phyloP scores from a whole-genome alignment of 2,888 invertebrate species.

The Drosophila affinis region DNA sequence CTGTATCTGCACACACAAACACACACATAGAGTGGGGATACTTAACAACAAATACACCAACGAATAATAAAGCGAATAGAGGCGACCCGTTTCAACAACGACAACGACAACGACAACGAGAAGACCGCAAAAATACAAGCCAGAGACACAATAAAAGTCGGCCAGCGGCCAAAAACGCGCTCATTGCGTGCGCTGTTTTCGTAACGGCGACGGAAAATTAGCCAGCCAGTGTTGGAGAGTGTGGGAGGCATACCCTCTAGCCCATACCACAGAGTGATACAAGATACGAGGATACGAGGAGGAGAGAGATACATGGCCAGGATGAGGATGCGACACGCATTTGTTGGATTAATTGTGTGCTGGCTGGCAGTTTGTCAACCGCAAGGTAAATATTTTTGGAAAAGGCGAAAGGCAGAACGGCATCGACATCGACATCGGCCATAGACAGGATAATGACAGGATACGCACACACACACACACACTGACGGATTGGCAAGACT shows the following conservation, averaged over 20 bases:
- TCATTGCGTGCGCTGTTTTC: constrained; percentile 72
- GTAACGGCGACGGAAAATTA: constrained; percentile 63
- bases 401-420: constrained; percentile 20
- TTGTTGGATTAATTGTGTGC: constrained; percentile 79
- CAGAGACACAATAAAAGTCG: constrained; percentile 68
- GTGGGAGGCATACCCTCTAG: not conserved
- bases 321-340: constrained; percentile 67
- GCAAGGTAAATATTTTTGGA: constrained; percentile 79
- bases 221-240: constrained; percentile 18
- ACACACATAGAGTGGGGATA: constrained; percentile 18
- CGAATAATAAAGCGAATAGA: too few species aligned
- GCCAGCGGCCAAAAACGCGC: constrained; percentile 73
- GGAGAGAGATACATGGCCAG: constrained; percentile 17
- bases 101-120: constrained; percentile 3
- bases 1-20: not conserved
- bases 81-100: too few species aligned
- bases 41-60: too few species aligned
- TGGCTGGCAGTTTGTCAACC: constrained; percentile 79
- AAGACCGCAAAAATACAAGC: constrained; percentile 40
- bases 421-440: constrained; percentile 1
- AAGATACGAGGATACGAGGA: constrained; percentile 16
- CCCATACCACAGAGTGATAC: constrained; percentile 25
- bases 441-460: constrained; percentile 49
- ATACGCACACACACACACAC: constrained; percentile 19
- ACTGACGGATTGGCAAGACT: constrained; percentile 1